Percentiles rank a stretch among this genome's conserved stretches.
These are phyloP conservation scores for Diceros bicornis DNA, from an alignment of 2,797 vertebrate species.

Conservation along the genomic window DNA sequence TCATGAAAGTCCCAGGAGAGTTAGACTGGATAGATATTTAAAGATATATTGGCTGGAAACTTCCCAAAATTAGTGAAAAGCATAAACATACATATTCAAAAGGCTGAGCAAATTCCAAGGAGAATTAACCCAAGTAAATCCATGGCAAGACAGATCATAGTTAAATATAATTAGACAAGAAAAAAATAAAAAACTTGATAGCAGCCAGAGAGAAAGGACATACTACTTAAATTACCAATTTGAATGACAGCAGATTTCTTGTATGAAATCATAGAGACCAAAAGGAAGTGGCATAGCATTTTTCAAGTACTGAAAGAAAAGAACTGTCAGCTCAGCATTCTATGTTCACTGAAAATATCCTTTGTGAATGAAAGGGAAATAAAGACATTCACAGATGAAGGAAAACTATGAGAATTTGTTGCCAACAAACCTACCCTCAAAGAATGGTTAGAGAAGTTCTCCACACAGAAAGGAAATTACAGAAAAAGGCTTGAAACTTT, in stretches of 20 bases:
- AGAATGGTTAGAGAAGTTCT: not conserved
- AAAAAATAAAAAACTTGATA: not conserved
- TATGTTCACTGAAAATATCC: constrained; percentile 11
- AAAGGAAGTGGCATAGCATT: not conserved
- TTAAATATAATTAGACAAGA: not conserved
- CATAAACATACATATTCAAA: constrained; percentile 10
- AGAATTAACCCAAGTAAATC: constrained; percentile 20
- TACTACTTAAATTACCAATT: not conserved
- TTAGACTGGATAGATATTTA: not conserved
- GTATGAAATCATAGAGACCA: not conserved
- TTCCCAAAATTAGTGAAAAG: constrained; percentile 38
- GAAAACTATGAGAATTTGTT: constrained; percentile 2
- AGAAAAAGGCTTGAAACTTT: not conserved
- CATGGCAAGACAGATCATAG: not conserved
- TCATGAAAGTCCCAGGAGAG: not conserved
- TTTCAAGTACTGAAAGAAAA: not conserved
- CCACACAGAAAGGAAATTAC: not conserved
- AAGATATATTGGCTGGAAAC: not conserved
- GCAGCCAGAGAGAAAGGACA: not conserved
- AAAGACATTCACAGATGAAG: not conserved
- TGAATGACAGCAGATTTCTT: not conserved
- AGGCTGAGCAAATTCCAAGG: not conserved
- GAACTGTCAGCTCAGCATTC: not conserved
- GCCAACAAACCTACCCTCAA: not conserved
- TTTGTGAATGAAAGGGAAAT: not conserved